Evolutionary conservation across 2,797 vertebrate species (phyloP).

Genomic region (Chloroceryle amazona): DNA sequence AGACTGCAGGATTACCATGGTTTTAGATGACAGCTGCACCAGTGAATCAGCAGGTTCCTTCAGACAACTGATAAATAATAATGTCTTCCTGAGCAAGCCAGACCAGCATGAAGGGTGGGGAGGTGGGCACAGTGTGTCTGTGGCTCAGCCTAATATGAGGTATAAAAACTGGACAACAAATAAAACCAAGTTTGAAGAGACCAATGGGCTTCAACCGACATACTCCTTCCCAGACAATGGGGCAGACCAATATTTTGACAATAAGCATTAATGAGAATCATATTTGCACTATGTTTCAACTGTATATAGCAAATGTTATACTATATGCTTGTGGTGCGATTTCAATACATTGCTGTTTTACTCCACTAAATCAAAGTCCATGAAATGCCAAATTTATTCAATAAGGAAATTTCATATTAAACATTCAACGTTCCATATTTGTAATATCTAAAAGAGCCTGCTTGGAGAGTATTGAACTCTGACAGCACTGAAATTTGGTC

Average conservation of each 20-base stretch:
- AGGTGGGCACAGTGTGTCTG: accelerated
- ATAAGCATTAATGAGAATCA: background rate
- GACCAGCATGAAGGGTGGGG: background rate
- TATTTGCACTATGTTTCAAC: accelerated
- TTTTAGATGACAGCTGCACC: background rate
- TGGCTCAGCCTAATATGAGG: background rate
- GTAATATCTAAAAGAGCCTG: background rate
- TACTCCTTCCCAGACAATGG: background rate
- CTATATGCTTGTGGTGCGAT: background rate
- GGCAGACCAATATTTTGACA: background rate
- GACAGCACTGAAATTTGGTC: background rate
- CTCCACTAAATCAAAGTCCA: background rate
- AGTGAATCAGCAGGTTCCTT: background rate
- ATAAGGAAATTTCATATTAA: background rate
- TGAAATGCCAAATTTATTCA: background rate
- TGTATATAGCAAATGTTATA: background rate
- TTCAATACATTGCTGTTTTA: background rate
- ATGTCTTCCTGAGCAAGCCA: background rate
- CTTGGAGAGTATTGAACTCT: background rate
- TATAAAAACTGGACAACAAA: background rate
- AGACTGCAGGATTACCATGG: background rate
- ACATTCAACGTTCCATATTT: background rate
- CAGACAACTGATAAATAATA: background rate
- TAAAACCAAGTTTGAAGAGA: background rate
- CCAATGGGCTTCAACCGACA: accelerated